A percentile compares a stretch with the other conserved stretches of the same genome.
These are phyloP conservation scores for Laticauda laticaudata DNA, from an alignment of 2,113 vertebrate genomes.

Conservation along the genomic window DNA sequence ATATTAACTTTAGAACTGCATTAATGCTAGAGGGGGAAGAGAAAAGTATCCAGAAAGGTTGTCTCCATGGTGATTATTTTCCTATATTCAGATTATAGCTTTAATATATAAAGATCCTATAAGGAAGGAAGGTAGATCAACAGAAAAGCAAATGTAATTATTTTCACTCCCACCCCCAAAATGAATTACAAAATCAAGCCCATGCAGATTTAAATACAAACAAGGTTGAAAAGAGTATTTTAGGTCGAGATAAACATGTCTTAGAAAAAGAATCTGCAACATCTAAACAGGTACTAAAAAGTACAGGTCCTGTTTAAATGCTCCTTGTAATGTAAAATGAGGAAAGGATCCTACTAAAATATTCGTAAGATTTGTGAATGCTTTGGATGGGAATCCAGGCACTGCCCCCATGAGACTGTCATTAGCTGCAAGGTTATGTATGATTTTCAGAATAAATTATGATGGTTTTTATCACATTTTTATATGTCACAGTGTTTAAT, in stretches of 20 bases:
- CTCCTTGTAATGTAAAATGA: not conserved
- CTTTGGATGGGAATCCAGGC: no score
- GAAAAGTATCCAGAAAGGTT: slow-evolving; percentile 21
- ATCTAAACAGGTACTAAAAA: not conserved
- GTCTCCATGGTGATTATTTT: slow-evolving; percentile 33
- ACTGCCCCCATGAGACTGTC: not conserved
- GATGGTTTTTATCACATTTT: not conserved
- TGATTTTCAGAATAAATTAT: not conserved
- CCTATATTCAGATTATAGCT: slow-evolving; percentile 22
- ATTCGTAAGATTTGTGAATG: no score
- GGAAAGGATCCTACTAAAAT: no score
- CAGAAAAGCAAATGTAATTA: slow-evolving; percentile 9
- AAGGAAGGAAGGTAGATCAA: slow-evolving; percentile 5
- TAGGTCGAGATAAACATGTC: not conserved
- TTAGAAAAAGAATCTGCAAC: not conserved
- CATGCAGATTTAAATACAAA: slow-evolving; percentile 17
- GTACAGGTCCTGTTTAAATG: not conserved
- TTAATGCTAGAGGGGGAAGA: slow-evolving; percentile 20
- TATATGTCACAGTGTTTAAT: not conserved
- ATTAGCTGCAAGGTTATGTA: not conserved
- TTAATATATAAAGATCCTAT: slow-evolving; percentile 13
- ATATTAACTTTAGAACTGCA: slow-evolving; percentile 28
- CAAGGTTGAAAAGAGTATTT: not conserved
- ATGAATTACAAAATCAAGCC: slow-evolving; percentile 15
- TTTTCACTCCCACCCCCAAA: not conserved